Evolutionary conservation across 1,140 invertebrate species (phyloP).

Genomic region (Calephelis virginiensis): DNA sequence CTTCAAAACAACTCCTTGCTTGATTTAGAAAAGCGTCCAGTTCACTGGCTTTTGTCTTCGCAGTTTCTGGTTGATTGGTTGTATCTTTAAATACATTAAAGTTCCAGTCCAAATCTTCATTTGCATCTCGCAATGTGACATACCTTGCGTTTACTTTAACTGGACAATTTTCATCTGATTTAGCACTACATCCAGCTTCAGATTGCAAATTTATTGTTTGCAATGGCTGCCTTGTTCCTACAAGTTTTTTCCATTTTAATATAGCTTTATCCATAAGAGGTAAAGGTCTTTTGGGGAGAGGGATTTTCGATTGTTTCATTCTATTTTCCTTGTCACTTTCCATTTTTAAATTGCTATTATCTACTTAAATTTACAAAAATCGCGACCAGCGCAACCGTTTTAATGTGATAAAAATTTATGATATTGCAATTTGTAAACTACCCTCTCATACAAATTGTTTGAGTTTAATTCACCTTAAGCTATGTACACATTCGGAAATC

Average conservation of each 20-base stretch:
- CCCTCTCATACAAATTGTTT: conserved; percentile 27
- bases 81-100: conserved; percentile 46
- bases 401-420: conserved; percentile 3
- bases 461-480: too few relatives aligned
- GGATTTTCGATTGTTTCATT: conserved; percentile 44
- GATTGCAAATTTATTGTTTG: conserved; percentile 39
- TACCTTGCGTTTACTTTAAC: conserved; percentile 37
- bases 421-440: conserved; percentile 28
- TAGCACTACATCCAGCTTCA: conserved; percentile 19
- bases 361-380: conserved; percentile 24
- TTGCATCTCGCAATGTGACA: conserved; percentile 47
- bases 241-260: conserved; percentile 24
- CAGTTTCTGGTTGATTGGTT: not conserved
- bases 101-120: conserved; percentile 44
- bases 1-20: conserved; percentile 27
- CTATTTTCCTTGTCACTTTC: conserved; percentile 52
- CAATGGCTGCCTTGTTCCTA: conserved; percentile 45
- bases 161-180: conserved; percentile 21
- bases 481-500: too few relatives aligned
- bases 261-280: conserved; percentile 44
- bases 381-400: conserved; percentile 50
- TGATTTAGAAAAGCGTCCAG: conserved; percentile 27
- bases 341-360: conserved; percentile 33
- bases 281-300: conserved; percentile 47
- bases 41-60: conserved; percentile 23